A percentile compares a stretch with the other conserved stretches of the same genome.
These are phyloP conservation scores for Numenius phaeopus DNA, from an alignment of 2,797 vertebrate species.

Conservation along the genomic window DNA sequence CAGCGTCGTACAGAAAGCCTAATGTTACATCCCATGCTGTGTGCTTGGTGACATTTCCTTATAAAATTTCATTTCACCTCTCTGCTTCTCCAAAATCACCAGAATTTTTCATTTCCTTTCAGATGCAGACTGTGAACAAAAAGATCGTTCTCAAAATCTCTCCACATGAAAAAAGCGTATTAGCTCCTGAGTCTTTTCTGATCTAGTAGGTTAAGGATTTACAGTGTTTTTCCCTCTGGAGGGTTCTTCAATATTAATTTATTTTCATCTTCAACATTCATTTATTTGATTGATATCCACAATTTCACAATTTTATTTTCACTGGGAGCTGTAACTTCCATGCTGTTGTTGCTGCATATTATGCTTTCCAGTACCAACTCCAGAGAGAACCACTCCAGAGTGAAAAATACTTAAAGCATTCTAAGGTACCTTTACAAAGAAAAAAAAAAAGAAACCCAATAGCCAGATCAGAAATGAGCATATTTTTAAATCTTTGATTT, in stretches of 20 bases:
- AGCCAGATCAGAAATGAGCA: neutral
- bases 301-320: neutral
- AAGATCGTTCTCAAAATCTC: fast-evolving
- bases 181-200: neutral
- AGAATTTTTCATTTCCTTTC: neutral
- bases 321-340: neutral
- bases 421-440: neutral
- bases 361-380: neutral
- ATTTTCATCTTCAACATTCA: neutral
- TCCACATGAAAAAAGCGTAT: fast-evolving
- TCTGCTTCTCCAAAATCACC: neutral
- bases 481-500: neutral
- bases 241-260: neutral
- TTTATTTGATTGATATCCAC: neutral
- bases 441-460: neutral
- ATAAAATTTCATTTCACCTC: neutral
- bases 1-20: fast-evolving
- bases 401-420: neutral
- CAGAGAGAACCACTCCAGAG: neutral
- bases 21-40: neutral
- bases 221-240: neutral
- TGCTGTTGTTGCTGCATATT: neutral
- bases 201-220: neutral
- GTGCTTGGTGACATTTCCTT: neutral
- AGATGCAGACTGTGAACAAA: neutral